These are phyloP conservation scores for Hydroisotoma schaefferi DNA, from an alignment of 2,888 invertebrate species.

Conservation along the genomic window DNA sequence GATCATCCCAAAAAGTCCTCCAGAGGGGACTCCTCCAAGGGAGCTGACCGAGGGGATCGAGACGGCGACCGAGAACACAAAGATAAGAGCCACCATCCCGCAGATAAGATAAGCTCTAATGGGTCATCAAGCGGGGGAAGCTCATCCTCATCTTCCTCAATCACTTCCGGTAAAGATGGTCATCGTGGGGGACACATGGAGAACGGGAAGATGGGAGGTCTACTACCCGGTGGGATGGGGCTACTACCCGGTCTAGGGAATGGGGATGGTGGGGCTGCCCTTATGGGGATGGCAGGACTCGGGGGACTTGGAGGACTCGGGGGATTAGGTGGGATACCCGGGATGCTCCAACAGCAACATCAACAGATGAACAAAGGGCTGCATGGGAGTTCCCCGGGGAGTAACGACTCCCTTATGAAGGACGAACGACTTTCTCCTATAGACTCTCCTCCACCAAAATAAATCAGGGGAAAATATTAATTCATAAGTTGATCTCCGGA, in stretches of 20 bases:
- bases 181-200: slow-evolving; percentile 21
- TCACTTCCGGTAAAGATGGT: slow-evolving; percentile 10
- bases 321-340: slow-evolving; percentile 22
- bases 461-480: too few species aligned
- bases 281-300: slow-evolving; percentile 32
- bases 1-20: slow-evolving; percentile 77
- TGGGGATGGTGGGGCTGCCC: slow-evolving; percentile 33
- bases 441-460: slow-evolving; percentile 47
- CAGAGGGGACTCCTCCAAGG: slow-evolving; percentile 2
- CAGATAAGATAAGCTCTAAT: slow-evolving; percentile 10
- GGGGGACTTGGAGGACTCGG: too few species aligned
- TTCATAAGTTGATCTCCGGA: too few species aligned
- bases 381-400: slow-evolving; percentile 35
- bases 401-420: slow-evolving; percentile 47
- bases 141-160: slow-evolving; percentile 64
- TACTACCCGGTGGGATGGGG: slow-evolving; percentile 22
- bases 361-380: slow-evolving; percentile 25
- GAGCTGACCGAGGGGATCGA: slow-evolving; percentile 18
- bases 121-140: slow-evolving; percentile 48
- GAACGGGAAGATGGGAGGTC: slow-evolving; percentile 41
- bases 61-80: too few species aligned
- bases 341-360: slow-evolving; percentile 35
- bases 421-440: slow-evolving; percentile 47
- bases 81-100: too few species aligned
- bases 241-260: slow-evolving; percentile 27